Evolutionary conservation across 2,888 invertebrate species (phyloP), one percentile per base, ranked within the genome.

Genomic region (Cheilosia grossa): DNA sequence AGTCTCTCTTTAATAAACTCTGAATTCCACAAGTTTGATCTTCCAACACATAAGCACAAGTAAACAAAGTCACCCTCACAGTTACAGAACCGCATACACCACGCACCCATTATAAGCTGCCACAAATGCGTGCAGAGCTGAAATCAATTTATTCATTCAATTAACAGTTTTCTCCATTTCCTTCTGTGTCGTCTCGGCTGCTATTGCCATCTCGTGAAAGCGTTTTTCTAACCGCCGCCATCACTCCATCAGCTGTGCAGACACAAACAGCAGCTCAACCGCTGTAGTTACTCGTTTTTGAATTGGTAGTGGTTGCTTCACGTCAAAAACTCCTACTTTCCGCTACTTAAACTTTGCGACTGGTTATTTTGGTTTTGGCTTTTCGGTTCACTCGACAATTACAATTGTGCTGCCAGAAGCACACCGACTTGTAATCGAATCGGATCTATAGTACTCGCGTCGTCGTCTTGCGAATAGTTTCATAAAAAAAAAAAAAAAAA

Each of bases 331-430:
- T 77, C 64, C 83, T 74, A 59, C 83, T 79, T 70, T 63, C 63
- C 70, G 63, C 75, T 44, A 59, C 51, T 49, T 70, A 74, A 64
- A 70, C 73, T 63, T 54, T 24, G 58, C 21, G 64, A 79, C 73
- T 79, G 58, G 69, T 69, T 44, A 72, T 56, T 78, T 78, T 56
- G 72, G 73, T 73, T 78, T 69, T 66, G 58, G 10, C 15, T 51
- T 75, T 58, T 61, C 54, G 74, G 67, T 79, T 56, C 73, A 67
- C 70, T 74, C 69, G 21, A 74, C 33, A 33, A 69, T 37, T 30
- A 42, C 58, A 75, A 77, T 67, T 81, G 75, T 56, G 72, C 75
- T 80, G 72, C 73, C 70, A 85, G 81, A 85, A 81, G 77, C 70
- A 72, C 59, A 66, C 56, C 37, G 66, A 70, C 75, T 61, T 72